These are phyloP conservation scores for Dryobotodes eremita DNA, from an alignment of 2,888 invertebrate species.

Conservation along the genomic window DNA sequence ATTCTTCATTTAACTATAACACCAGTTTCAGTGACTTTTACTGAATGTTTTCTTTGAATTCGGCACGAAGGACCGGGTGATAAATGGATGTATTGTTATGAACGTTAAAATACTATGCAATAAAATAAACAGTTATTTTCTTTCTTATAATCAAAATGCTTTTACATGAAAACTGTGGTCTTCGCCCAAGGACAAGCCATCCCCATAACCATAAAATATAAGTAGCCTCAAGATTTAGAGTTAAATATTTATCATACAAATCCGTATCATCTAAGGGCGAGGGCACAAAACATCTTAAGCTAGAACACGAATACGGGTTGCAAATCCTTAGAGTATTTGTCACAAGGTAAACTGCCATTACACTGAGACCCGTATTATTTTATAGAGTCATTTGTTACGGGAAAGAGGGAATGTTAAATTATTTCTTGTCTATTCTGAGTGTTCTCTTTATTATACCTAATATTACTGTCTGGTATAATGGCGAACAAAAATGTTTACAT, in stretches of 20 bases:
- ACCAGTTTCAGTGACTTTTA: neutral
- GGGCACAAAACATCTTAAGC: constrained; percentile 50
- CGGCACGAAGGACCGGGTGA: constrained; percentile 19
- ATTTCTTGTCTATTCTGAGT: constrained; percentile 47
- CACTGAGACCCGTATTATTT: constrained; percentile 64
- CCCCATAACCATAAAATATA: constrained; percentile 31
- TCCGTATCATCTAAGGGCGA: constrained; percentile 45
- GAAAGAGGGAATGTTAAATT: constrained; percentile 62
- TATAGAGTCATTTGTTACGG: constrained; percentile 68
- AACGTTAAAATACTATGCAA: neutral
- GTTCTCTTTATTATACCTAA: constrained; percentile 42
- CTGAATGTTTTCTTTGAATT: neutral
- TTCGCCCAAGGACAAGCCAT: neutral
- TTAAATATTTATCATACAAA: constrained; percentile 64
- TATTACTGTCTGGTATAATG: constrained; percentile 41
- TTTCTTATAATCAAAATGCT: constrained; percentile 3
- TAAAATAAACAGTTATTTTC: constrained; percentile 20
- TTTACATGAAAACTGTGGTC: neutral
- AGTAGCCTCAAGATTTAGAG: constrained; percentile 23
- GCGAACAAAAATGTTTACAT: constrained; percentile 47
- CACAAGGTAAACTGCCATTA: constrained; percentile 69
- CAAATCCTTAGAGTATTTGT: constrained; percentile 70
- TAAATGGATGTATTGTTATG: neutral
- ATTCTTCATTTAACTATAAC: neutral
- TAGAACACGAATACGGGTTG: constrained; percentile 53